Percentiles rank a stretch among this genome's conserved stretches.
These are phyloP conservation scores for Protomyctophum bolini DNA, from an alignment of 2,113 vertebrate genomes.

Conservation along the genomic window DNA sequence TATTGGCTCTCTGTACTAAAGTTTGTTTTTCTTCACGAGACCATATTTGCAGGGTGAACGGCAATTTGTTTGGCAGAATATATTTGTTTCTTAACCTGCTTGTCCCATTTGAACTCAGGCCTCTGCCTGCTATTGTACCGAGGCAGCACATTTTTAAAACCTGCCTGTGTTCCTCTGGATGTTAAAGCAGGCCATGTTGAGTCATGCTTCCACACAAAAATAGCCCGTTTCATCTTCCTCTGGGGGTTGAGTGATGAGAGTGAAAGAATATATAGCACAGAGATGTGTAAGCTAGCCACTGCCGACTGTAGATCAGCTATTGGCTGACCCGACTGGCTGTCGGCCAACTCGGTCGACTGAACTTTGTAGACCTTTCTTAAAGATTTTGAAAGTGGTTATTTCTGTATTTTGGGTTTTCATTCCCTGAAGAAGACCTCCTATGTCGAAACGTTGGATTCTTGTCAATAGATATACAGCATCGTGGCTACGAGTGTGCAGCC, in stretches of 20 bases:
- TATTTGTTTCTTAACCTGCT: not conserved
- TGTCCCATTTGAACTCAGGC: not conserved
- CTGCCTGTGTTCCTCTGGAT: constrained; percentile 11
- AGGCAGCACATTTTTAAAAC: not conserved
- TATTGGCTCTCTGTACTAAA: too few relatives aligned
- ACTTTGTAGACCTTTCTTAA: too few relatives aligned
- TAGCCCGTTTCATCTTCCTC: constrained; percentile 17
- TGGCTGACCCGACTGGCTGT: not conserved
- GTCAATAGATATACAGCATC: too few relatives aligned
- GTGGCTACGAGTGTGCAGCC: too few relatives aligned
- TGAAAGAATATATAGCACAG: not conserved
- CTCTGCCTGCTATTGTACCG: not conserved
- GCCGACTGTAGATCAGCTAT: too few relatives aligned
- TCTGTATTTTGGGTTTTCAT: too few relatives aligned
- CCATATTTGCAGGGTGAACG: not conserved
- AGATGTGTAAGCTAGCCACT: not conserved
- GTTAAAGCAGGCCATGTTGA: constrained; percentile 30
- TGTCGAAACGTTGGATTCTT: too few relatives aligned
- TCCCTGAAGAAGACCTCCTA: too few relatives aligned
- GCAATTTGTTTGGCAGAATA: not conserved
- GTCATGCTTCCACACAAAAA: constrained; percentile 22
- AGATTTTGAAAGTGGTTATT: too few relatives aligned
- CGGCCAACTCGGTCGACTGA: too few relatives aligned
- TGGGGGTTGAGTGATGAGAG: not conserved
- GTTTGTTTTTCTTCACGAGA: not conserved